phyloP scores from a whole-genome alignment of 2,797 vertebrate species.

The Acomys russatus region DNA sequence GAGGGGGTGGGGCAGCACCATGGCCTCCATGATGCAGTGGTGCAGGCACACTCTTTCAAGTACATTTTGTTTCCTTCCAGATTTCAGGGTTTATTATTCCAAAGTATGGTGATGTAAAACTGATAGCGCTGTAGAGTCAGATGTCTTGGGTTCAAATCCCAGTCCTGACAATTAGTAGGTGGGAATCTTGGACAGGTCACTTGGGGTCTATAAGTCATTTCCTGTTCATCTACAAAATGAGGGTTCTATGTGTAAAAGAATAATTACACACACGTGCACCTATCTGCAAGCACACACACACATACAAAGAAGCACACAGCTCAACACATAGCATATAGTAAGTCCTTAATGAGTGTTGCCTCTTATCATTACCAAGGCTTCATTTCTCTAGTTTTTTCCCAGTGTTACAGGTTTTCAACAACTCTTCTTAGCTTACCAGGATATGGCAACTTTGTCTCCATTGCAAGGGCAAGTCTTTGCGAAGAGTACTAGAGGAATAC shows the following conservation, averaged over 20 bases:
- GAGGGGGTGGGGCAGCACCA: background rate
- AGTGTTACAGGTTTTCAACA: constrained; percentile 20
- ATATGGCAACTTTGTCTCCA: background rate
- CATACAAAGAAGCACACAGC: background rate
- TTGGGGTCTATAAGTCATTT: constrained; percentile 15
- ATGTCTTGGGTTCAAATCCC: background rate
- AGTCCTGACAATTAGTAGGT: background rate
- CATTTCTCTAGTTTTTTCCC: constrained; percentile 9
- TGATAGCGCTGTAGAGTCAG: background rate
- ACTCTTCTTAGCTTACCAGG: background rate
- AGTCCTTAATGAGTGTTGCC: background rate
- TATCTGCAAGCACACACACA: too few species aligned
- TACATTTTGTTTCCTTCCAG: background rate
- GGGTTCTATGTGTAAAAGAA: background rate
- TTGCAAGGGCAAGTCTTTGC: background rate
- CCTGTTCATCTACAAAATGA: background rate
- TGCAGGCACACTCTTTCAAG: constrained; percentile 10
- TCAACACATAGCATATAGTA: background rate
- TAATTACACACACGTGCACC: background rate
- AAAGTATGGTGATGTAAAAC: background rate
- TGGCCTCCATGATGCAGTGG: fast-evolving
- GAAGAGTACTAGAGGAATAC: background rate
- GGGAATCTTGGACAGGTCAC: background rate
- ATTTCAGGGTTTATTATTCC: background rate
- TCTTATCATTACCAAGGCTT: background rate